These are phyloP conservation scores for Triplophysa yarkandensis DNA, from an alignment of 2,797 vertebrate genomes.

Conservation along the genomic window DNA sequence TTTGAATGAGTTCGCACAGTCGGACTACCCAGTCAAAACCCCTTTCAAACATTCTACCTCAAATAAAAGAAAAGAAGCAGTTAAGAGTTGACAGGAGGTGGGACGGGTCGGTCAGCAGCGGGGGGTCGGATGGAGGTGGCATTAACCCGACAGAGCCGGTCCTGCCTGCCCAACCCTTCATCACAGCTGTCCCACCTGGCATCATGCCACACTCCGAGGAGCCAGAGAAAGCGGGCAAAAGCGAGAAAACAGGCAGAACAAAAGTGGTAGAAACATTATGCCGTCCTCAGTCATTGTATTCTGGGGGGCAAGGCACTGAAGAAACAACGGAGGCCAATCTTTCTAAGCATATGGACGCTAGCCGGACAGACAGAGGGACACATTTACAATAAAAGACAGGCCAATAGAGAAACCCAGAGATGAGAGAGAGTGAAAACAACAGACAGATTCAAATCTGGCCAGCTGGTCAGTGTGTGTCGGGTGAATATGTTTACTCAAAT, in stretches of 20 bases:
- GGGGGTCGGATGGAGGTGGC: constrained; percentile 48
- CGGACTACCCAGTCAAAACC: not conserved
- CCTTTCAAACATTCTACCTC: not conserved
- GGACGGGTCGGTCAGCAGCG: constrained; percentile 33
- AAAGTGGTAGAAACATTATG: constrained; percentile 60
- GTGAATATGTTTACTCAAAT: constrained; percentile 55
- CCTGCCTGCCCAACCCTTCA: constrained; percentile 47
- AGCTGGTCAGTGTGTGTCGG: constrained; percentile 58
- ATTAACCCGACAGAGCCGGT: constrained; percentile 35
- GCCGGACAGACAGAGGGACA: constrained; percentile 49
- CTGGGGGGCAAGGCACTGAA: constrained; percentile 67
- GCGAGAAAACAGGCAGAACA: constrained; percentile 31
- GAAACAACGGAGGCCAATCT: constrained; percentile 72
- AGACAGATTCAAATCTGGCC: constrained; percentile 57
- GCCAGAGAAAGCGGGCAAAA: constrained; percentile 32
- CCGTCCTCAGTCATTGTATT: constrained; percentile 68
- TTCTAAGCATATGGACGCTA: constrained; percentile 76
- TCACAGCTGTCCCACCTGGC: constrained; percentile 59
- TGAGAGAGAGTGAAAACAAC: constrained; percentile 51
- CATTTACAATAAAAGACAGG: constrained; percentile 45
- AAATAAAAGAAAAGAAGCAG: not conserved
- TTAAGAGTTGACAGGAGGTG: constrained; percentile 11
- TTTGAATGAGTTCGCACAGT: not conserved
- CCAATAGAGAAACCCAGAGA: constrained; percentile 46
- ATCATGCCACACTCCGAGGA: constrained; percentile 28